A percentile compares a stretch with the other conserved stretches of the same genome.
Evolutionary conservation across 2,888 invertebrate species (phyloP).

Genomic region (Limnephilus marmoratus): DNA sequence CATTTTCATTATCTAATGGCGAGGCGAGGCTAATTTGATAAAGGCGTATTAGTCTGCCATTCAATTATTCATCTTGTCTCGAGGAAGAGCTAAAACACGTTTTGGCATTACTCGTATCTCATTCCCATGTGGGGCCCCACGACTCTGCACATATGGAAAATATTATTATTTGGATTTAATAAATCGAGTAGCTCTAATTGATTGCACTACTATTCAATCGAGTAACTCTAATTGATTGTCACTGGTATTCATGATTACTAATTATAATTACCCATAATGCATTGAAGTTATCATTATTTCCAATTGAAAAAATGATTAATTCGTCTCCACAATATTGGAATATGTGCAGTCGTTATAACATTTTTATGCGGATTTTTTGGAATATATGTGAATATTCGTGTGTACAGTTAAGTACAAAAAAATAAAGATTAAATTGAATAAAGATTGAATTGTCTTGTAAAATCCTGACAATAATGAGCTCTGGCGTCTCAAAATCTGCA

Average conservation of each 20-base stretch:
- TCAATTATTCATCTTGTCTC: constrained; percentile 54
- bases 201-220: background rate
- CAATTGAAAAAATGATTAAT: too few species aligned
- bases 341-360: too few species aligned
- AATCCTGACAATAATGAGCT: too few species aligned
- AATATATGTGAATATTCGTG: too few species aligned
- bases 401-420: too few species aligned
- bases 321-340: too few species aligned
- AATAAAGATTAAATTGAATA: too few species aligned
- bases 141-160: background rate
- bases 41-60: constrained; percentile 54
- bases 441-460: too few species aligned
- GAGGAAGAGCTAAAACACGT: constrained; percentile 19
- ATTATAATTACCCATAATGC: background rate
- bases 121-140: background rate
- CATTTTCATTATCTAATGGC: constrained; percentile 60
- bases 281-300: too few species aligned
- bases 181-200: background rate
- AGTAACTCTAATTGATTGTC: background rate
- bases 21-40: constrained; percentile 54
- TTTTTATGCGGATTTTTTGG: too few species aligned
- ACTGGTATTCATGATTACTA: background rate
- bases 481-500: too few species aligned
- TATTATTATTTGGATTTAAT: background rate
- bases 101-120: constrained; percentile 4